These are phyloP conservation scores for Acanthochromis polyacanthus DNA, from an alignment of 2,113 vertebrate genomes.

Conservation along the genomic window DNA sequence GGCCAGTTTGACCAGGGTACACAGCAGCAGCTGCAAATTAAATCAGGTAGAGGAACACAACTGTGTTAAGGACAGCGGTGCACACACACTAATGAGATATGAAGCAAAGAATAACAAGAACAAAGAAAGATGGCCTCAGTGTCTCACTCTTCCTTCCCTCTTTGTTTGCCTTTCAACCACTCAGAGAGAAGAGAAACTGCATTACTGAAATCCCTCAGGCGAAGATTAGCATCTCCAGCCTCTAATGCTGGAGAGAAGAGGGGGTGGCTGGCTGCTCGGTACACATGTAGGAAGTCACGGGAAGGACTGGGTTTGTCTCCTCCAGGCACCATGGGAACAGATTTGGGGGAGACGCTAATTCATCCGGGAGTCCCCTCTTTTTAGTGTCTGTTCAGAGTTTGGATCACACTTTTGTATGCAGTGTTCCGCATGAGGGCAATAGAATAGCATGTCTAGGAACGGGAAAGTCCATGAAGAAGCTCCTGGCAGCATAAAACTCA, in stretches of 20 bases:
- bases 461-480: neutral
- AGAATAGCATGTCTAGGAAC: too few species aligned
- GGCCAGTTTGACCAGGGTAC: conserved; percentile 25
- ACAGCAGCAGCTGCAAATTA: conserved; percentile 65
- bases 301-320: neutral
- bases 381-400: too few species aligned
- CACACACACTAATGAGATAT: conserved; percentile 69
- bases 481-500: neutral
- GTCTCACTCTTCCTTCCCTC: conserved; percentile 11
- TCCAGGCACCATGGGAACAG: neutral
- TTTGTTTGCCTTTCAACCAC: conserved; percentile 64
- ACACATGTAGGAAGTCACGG: neutral
- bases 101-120: conserved; percentile 33
- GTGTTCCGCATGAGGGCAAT: too few species aligned
- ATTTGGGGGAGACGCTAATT: neutral
- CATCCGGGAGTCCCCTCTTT: too few species aligned
- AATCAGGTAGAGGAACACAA: conserved; percentile 70
- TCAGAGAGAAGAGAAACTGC: conserved; percentile 72
- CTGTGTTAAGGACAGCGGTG: conserved; percentile 67
- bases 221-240: conserved; percentile 78
- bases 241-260: conserved; percentile 50
- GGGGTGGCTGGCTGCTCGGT: neutral
- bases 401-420: too few species aligned
- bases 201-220: conserved; percentile 76
- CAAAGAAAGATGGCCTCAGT: conserved; percentile 36